Evolutionary conservation across 2,113 vertebrate species (phyloP), one percentile per base, ranked within the genome.

Genomic region (Thalassoma bifasciatum): DNA sequence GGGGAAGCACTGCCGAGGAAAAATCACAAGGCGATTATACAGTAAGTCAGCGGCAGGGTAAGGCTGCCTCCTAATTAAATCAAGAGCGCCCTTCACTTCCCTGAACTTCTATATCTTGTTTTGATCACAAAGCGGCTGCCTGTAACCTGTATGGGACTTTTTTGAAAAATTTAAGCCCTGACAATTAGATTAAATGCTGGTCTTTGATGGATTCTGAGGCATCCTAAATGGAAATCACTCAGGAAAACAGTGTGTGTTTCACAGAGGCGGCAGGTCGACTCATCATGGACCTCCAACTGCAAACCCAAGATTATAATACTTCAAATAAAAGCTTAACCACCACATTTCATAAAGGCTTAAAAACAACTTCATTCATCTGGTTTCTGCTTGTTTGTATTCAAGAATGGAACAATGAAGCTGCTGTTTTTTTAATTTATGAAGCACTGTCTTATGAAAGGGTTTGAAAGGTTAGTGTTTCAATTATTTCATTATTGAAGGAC

Each of bases 31-130:
- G 51, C 66, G 66, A 79, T 76, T 75, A 61, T 75, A 49, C 46
- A 21, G 46, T 49, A 72, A 88, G 86, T 87, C 88, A 84, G 65
- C 59, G 72, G 4, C 22, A 8, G 68, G 61, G 72, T 70, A 63
- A 72, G 83, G 66, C 47, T 82, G 67, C 62, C 72, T 67, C 37
- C 82, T 92, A 91, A 93, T 93, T 85, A 79, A 92, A 92, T 93
- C 86, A 90, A 80, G 77, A 66, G 79, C 84, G 59, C 72, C 81
- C 69, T 83, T 86, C 82, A 89, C 81, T 72, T 87, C 74, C 74
- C 86, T 71, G 84, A 75, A 90, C 83, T 88, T 90, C 84, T 83
- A 86, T 81, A 86, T 90, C 82, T 84, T 77, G 77, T 84, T 88
- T 75, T 86, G 79, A 91, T 88, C 76, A 21, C 2, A 5, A 37